Evolutionary conservation across 2,113 vertebrate species (phyloP).

Genomic region (Theropithecus gelada): DNA sequence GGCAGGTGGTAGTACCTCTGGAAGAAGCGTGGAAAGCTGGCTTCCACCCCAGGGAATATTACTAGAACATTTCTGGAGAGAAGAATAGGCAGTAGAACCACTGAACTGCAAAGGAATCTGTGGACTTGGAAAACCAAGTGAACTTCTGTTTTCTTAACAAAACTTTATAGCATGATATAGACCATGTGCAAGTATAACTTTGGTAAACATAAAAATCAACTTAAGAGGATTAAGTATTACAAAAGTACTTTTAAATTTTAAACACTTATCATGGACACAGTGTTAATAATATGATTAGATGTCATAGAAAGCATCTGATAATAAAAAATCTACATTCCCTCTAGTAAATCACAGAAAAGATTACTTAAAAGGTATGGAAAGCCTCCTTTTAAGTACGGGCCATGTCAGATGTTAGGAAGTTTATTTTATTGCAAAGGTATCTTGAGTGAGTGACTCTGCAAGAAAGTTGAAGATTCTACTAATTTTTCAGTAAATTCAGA

Average conservation of each 20-base stretch:
- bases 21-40: not conserved
- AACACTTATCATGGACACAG: not conserved
- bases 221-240: not conserved
- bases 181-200: not conserved
- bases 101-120: not conserved
- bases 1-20: not conserved
- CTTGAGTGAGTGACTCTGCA: not conserved
- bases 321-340: not conserved
- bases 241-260: not conserved
- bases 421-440: not conserved
- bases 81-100: not conserved
- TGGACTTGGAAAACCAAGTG: not conserved
- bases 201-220: not conserved
- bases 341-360: not conserved
- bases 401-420: not conserved
- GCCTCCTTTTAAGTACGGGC: not conserved
- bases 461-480: not conserved
- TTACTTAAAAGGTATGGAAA: not conserved
- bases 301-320: not conserved
- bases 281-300: not conserved
- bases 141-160: not conserved
- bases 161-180: not conserved
- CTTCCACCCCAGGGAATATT: not conserved
- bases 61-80: not conserved
- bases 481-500: not conserved